Conservation (phyloP, 2,888 invertebrate species). For the Archips crataeganus region DNA sequence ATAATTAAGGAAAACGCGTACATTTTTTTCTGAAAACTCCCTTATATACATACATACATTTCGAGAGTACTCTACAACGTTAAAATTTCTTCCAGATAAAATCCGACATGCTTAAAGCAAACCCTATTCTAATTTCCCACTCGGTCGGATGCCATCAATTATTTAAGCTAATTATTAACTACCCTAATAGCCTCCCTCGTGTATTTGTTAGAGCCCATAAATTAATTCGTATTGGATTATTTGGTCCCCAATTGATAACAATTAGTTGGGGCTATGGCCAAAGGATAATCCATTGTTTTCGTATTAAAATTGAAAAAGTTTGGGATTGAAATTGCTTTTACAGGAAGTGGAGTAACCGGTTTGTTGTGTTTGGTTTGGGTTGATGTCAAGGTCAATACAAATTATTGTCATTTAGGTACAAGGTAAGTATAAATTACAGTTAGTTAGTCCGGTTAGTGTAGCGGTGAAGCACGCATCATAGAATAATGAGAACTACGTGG, state of each 20-base stretch:
- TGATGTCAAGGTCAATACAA: too few species aligned
- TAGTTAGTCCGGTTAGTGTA: too few species aligned
- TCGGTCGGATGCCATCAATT: slow-evolving; percentile 28
- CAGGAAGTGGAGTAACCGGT: neutral
- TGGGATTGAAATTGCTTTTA: neutral
- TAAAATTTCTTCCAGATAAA: too few species aligned
- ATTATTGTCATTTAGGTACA: too few species aligned
- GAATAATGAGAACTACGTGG: too few species aligned
- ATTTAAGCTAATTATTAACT: slow-evolving; percentile 36
- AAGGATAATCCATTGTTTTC: slow-evolving; percentile 19
- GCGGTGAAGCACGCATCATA: too few species aligned
- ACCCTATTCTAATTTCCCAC: neutral
- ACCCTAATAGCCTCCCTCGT: slow-evolving; percentile 12
- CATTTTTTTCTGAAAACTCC: too few species aligned
- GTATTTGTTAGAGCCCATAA: slow-evolving; percentile 29
- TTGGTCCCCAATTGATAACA: slow-evolving; percentile 37
- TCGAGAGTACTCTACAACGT: too few species aligned
- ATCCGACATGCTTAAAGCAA: too few species aligned
- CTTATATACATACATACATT: too few species aligned
- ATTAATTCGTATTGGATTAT: slow-evolving; percentile 33
- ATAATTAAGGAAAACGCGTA: too few species aligned
- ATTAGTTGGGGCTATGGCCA: slow-evolving; percentile 25
- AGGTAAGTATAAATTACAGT: too few species aligned
- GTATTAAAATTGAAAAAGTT: neutral
- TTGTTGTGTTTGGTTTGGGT: neutral